Conservation (phyloP, 2,797 vertebrate species). For the Paguma larvata region DNA sequence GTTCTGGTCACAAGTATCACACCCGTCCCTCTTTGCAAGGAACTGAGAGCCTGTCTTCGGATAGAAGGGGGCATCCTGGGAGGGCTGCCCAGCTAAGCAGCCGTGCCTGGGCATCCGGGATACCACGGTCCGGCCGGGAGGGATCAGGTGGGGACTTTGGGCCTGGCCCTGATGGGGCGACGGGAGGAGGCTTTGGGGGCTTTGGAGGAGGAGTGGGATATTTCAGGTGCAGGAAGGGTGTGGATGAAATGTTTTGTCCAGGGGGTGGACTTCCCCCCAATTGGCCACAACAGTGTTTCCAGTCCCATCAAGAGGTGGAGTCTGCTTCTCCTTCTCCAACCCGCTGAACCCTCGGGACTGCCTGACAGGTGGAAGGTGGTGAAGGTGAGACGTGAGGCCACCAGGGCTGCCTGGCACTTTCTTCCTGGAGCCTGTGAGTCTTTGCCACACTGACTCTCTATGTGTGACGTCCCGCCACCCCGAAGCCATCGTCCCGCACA, state of each 20-base stretch:
- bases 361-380: background rate
- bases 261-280: background rate
- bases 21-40: background rate
- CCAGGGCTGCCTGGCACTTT: accelerated
- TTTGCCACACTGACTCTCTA: accelerated
- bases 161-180: background rate
- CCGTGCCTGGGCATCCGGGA: background rate
- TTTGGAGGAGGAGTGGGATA: background rate
- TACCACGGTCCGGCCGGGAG: background rate
- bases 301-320: background rate
- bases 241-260: background rate
- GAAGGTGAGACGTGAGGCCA: accelerated
- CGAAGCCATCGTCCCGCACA: background rate
- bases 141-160: background rate
- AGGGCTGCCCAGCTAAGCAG: background rate
- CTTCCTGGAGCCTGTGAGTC: background rate
- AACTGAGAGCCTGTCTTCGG: background rate
- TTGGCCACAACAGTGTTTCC: background rate
- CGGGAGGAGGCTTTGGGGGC: background rate
- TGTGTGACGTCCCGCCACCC: background rate
- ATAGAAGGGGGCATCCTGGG: background rate
- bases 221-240: background rate
- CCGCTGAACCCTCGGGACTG: background rate
- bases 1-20: accelerated
- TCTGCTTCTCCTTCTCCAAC: background rate